Percentiles rank a stretch among this genome's conserved stretches.
These are phyloP conservation scores for Ageneiosus marmoratus DNA, from an alignment of 2,113 vertebrate genomes.

Conservation along the genomic window DNA sequence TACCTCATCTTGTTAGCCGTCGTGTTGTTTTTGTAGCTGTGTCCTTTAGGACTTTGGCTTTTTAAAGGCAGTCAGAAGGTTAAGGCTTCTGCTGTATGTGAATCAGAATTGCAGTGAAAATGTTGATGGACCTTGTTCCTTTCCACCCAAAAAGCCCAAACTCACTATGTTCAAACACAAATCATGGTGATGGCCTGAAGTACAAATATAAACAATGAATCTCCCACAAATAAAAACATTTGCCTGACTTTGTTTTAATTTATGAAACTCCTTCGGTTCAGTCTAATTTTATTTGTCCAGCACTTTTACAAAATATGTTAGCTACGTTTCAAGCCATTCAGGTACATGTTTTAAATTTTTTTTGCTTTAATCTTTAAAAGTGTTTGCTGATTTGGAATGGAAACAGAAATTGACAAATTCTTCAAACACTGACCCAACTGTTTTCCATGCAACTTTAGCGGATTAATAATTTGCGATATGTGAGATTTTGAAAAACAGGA, in stretches of 20 bases:
- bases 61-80: not conserved
- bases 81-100: not conserved
- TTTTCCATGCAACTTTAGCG: too few species aligned
- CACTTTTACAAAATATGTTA: not conserved
- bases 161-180: not conserved
- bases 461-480: too few species aligned
- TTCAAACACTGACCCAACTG: too few species aligned
- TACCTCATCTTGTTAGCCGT: not conserved
- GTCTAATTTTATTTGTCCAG: not conserved
- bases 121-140: not conserved
- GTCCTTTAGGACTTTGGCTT: not conserved
- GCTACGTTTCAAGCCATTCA: too few species aligned
- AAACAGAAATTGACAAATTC: too few species aligned
- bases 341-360: too few species aligned
- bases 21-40: not conserved
- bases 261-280: not conserved
- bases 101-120: not conserved
- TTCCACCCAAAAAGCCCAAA: not conserved
- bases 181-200: not conserved
- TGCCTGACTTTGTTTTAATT: not conserved
- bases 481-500: too few species aligned
- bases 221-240: not conserved
- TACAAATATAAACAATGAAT: not conserved
- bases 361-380: too few species aligned
- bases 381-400: too few species aligned